Base-by-base conservation (phyloP, 2,888 invertebrate genomes). In the Sisyra terminalis region DNA sequence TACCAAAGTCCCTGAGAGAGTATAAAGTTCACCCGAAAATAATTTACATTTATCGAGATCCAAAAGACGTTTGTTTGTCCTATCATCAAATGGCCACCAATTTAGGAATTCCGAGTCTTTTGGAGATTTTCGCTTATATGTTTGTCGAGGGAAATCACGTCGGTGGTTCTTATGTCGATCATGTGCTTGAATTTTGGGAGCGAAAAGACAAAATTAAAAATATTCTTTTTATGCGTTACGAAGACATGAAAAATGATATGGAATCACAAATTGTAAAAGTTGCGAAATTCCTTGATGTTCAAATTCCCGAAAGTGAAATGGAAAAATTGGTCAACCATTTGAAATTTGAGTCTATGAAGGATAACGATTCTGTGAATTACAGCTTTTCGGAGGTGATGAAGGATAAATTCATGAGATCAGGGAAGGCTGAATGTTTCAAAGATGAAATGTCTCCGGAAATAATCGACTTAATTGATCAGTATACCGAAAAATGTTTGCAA, bases 121-220 rank as follows among this genome's bases (percentile, higher is more conserved):
- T 37, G 11, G 37, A 37, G 17, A 3, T 13, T 2, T 37, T 37
- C 11, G 37, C 11, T 18, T 6, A 8, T 7, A 10, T 37, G 11
- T 18, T 37, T 3, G 17, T 16, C 2, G 17, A 37, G 4, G 37
- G 18, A 17, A 16, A n/a, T 17, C 5, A 17, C n/a, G 6, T 18
- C 4, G 16, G 11, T 5, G 16, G 17, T 11, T 18, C 37, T n/a
- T 37, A 37, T 17, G 16, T 37, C 17, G 18, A 37, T 8, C 37
- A 37, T 37, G 37, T 37, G 11, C 17, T 17, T 17, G 37, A 37
- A 15, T 37, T n/a, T 18, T 37, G 37, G 37, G 16, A 7, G n/a
- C 6, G n/a, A 16, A 37, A 37, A 17, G 18, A 16, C n/a, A 16
- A 18, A 17, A 18, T 17, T 3, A 18, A 37, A 11, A 37, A 37